Base-by-base conservation (phyloP, 2,113 vertebrate genomes). In the Phodopus roborovskii region DNA sequence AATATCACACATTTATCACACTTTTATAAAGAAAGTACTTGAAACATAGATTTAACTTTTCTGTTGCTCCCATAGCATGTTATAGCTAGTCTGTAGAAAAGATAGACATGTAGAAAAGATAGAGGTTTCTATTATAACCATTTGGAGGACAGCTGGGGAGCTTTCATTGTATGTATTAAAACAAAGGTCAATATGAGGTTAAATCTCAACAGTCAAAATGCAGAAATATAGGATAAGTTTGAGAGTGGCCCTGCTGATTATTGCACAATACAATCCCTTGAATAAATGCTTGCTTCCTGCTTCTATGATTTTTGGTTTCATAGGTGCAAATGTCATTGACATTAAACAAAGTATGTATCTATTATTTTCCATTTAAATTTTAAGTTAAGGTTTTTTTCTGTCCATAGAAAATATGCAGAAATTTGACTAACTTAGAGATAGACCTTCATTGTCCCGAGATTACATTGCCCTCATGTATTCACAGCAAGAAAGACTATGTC, bases 291-390 rank as follows among this genome's bases (percentile, higher is more conserved):
- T 92, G 28, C 36, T 85, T 94, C 30, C 33, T 28, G 12, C 3
- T 42, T 16, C 15, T 0, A 83, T 10, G 62, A 60, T 1, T 5
- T 64, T 91, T 73, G 26, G 0, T 83, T 87, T 28, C 60, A 26
- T 19, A 42, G 0, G 12, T 45, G 15, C 84, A 33, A 88, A 60
- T 9, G 7, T 83, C 58, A 48, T 75, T 83, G 26, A 50, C 36
- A 70, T 10, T 83, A 70, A 79, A 11, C 5, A 7, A 79, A 2
- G 2, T 62, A 84, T 74, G 15, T 13, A 79, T 56, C 7, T 8
- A 83, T 92, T 62, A 17, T 79, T 85, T 88, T 90, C 73, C 9
- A 84, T 1, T 86, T 94, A 93, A 86, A 79, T 20, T 92, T 45
- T 3, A 87, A 66, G 12, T 53, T 56, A 82, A 56, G 24, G 0